Percentiles rank a stretch among this genome's conserved stretches.
These are phyloP conservation scores for Nomia melanderi DNA, from an alignment of 1,140 invertebrate genomes.

Conservation along the genomic window DNA sequence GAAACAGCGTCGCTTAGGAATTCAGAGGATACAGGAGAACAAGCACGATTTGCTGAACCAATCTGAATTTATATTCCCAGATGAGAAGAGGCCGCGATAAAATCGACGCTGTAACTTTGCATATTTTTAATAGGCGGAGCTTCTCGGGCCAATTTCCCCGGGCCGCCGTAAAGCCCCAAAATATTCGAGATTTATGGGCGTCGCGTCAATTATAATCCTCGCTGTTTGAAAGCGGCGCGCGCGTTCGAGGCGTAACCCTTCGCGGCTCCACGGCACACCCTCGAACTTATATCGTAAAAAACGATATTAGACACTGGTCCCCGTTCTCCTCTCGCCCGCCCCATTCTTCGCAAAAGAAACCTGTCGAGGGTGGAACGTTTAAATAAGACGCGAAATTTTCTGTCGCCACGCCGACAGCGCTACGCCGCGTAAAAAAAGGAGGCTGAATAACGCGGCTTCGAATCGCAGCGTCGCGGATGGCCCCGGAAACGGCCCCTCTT, in stretches of 20 bases:
- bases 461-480: slow-evolving; percentile 56
- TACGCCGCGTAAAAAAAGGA: slow-evolving; percentile 61
- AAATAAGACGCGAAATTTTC: slow-evolving; percentile 78
- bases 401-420: slow-evolving; percentile 60
- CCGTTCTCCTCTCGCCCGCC: slow-evolving; percentile 2
- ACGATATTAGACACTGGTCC: slow-evolving; percentile 75
- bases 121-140: slow-evolving; percentile 54
- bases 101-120: slow-evolving; percentile 19
- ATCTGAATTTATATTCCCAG: background rate
- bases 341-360: slow-evolving; percentile 4
- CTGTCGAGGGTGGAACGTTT: slow-evolving; percentile 64
- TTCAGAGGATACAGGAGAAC: background rate
- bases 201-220: slow-evolving; percentile 80
- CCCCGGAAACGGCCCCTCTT: slow-evolving; percentile 54
- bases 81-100: slow-evolving; percentile 3
- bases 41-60: background rate
- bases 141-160: slow-evolving; percentile 77
- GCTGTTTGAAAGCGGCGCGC: slow-evolving; percentile 72
- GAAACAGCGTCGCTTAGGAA: background rate
- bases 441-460: slow-evolving; percentile 51
- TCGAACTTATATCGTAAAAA: slow-evolving; percentile 79
- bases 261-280: slow-evolving; percentile 62
- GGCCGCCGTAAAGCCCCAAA: slow-evolving; percentile 75
- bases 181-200: slow-evolving; percentile 78
- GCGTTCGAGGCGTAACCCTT: slow-evolving; percentile 46